Evolutionary conservation across 2,113 vertebrate species (phyloP).

Genomic region (Pseudorhombus dupliciocellatus): DNA sequence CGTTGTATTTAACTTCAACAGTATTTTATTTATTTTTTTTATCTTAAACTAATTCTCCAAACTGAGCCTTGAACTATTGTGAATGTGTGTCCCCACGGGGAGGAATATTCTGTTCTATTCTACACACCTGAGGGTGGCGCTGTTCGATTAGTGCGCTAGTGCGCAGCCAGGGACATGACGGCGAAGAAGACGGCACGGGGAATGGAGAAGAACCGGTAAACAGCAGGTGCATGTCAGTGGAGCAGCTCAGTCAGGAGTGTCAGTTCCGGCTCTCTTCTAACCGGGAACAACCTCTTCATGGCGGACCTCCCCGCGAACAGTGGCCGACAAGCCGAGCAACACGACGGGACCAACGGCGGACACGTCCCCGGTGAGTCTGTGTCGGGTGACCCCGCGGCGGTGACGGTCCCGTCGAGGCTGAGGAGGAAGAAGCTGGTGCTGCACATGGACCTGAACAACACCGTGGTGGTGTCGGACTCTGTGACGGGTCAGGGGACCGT

Average conservation of each 20-base stretch:
- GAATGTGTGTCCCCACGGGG: no score
- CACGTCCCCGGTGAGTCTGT: neutral
- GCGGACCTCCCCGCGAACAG: slow-evolving; percentile 10
- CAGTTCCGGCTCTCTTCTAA: neutral
- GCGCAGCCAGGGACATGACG: neutral
- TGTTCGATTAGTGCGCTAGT: rapidly evolving
- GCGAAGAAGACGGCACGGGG: neutral
- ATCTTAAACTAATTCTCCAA: no score
- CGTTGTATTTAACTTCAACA: no score
- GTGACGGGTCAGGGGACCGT: slow-evolving; percentile 81
- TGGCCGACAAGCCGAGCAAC: slow-evolving; percentile 1
- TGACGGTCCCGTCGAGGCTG: slow-evolving; percentile 8
- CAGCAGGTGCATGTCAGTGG: neutral
- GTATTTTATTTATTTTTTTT: no score
- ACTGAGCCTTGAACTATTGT: no score
- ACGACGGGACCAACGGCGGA: neutral
- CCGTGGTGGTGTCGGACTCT: slow-evolving; percentile 85
- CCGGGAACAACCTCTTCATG: slow-evolving; percentile 33
- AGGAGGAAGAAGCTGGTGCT: slow-evolving; percentile 79
- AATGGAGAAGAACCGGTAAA: slow-evolving; percentile 28
- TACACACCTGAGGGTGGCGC: slow-evolving; percentile 12
- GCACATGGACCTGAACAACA: slow-evolving; percentile 90
- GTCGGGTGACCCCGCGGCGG: neutral
- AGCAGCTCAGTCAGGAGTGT: neutral
- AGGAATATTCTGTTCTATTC: no score